A percentile compares a stretch with the other conserved stretches of the same genome.
Evolutionary conservation across 2,113 vertebrate genomes (phyloP).

Genomic region (Regulus satrapa): DNA sequence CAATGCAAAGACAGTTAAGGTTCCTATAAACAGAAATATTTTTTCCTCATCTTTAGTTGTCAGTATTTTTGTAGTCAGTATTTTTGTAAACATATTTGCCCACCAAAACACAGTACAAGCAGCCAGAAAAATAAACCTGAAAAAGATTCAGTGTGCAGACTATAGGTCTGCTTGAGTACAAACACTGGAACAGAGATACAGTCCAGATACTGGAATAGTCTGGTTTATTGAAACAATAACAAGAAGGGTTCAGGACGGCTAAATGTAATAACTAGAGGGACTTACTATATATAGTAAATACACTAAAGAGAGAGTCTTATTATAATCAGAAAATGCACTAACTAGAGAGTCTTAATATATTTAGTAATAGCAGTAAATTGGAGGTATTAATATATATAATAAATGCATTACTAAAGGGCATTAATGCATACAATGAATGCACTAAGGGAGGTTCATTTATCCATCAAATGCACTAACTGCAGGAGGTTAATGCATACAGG

Average conservation of each 20-base stretch:
- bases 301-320: not conserved
- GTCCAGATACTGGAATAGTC: accelerated
- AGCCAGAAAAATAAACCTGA: not conserved
- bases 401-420: too few species aligned
- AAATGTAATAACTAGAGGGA: accelerated
- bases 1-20: not conserved
- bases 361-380: not conserved
- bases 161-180: accelerated
- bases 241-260: too few species aligned
- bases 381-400: too few species aligned
- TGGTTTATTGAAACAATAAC: not conserved
- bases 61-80: not conserved
- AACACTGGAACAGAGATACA: not conserved
- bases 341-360: too few species aligned
- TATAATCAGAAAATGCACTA: not conserved
- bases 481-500: too few species aligned
- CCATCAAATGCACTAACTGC: not conserved
- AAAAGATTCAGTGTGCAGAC: too few species aligned
- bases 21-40: not conserved
- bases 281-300: not conserved
- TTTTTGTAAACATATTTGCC: not conserved
- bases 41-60: not conserved
- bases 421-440: too few species aligned
- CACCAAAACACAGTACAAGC: not conserved
- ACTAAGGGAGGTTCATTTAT: too few species aligned